These are phyloP conservation scores for Lampropteryx suffumata DNA, from an alignment of 2,888 invertebrate genomes.

Conservation along the genomic window DNA sequence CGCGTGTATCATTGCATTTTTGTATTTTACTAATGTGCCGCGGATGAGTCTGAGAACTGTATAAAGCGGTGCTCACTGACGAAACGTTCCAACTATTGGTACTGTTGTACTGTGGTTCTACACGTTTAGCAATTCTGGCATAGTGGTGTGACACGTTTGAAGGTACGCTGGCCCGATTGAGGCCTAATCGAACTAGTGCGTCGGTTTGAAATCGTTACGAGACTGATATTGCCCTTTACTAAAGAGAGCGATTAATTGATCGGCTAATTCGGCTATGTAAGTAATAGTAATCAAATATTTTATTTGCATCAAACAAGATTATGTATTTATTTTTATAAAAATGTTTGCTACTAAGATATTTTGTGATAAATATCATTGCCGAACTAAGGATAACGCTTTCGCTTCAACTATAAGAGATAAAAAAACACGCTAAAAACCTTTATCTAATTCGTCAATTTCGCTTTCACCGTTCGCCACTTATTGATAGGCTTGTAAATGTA, in stretches of 20 bases:
- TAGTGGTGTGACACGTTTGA: neutral
- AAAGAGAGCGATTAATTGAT: conserved; percentile 29
- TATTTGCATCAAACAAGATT: conserved; percentile 60
- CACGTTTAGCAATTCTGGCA: neutral
- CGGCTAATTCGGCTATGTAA: conserved; percentile 38
- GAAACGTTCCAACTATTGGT: no score
- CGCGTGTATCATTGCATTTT: no score
- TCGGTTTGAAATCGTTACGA: conserved; percentile 42
- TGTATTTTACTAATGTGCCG: no score
- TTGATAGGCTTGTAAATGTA: conserved; percentile 22
- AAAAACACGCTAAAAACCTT: conserved; percentile 28
- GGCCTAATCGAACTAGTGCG: conserved; percentile 6
- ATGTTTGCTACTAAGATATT: conserved; percentile 46
- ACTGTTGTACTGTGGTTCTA: no score
- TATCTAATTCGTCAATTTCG: conserved; percentile 25
- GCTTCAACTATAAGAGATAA: conserved; percentile 27
- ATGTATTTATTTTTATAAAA: conserved; percentile 70
- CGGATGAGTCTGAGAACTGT: no score
- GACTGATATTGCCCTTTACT: conserved; percentile 49
- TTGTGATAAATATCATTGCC: conserved; percentile 43
- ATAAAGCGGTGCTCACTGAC: no score
- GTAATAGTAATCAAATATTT: conserved; percentile 37
- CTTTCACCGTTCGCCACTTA: conserved; percentile 27
- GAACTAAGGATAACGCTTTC: conserved; percentile 25
- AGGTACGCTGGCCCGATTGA: conserved; percentile 2